A percentile compares a stretch with the other conserved stretches of the same genome.
Evolutionary conservation across 2,888 invertebrate genomes (phyloP).

Genomic region (Euclidia mi): DNA sequence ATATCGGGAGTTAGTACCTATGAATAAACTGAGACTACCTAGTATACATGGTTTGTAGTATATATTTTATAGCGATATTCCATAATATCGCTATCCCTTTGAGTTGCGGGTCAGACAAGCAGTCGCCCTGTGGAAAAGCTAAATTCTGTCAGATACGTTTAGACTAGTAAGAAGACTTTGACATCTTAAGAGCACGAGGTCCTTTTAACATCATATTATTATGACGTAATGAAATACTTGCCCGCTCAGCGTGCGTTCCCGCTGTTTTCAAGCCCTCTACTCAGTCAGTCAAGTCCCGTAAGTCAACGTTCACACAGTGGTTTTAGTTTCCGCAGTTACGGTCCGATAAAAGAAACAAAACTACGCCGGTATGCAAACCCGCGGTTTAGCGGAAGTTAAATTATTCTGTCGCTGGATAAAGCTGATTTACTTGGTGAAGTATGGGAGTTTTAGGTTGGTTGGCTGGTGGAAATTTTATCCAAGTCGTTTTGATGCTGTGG

Average conservation of each 20-base stretch:
- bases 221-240: not conserved
- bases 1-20: no score
- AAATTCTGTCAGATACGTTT: no score
- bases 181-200: no score
- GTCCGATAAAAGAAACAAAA: conserved; percentile 49
- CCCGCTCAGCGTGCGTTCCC: conserved; percentile 6
- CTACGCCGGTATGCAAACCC: conserved; percentile 41
- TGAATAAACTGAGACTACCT: no score
- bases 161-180: no score
- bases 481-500: conserved; percentile 7
- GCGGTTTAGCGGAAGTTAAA: conserved; percentile 33
- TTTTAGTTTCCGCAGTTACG: conserved; percentile 55
- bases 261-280: conserved; percentile 37
- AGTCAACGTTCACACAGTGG: conserved; percentile 63
- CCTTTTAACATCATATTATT: no score
- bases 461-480: not conserved
- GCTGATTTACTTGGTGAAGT: conserved; percentile 30
- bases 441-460: not conserved
- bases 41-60: no score
- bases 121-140: no score
- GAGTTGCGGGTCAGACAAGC: no score
- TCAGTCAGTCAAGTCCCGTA: conserved; percentile 62
- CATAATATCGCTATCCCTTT: no score
- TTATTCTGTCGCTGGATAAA: conserved; percentile 35
- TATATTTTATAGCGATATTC: no score